Evolutionary conservation across 2,113 vertebrate genomes (phyloP).

Genomic region (Mormyrus iriodes): DNA sequence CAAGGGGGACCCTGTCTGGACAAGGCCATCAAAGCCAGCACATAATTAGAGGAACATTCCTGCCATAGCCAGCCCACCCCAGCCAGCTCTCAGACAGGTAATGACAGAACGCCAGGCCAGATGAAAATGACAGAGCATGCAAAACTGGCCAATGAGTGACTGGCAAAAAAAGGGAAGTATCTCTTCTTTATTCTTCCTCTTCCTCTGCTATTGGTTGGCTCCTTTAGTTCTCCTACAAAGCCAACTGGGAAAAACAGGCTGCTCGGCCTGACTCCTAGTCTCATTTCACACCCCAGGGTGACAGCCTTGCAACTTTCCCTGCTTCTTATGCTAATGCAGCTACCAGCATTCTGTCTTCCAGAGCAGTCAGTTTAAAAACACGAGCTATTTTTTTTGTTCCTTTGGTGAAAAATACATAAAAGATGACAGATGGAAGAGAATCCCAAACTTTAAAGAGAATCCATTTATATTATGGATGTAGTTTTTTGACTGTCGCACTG

Average conservation of each 20-base stretch:
- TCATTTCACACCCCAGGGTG: neutral
- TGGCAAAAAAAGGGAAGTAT: neutral
- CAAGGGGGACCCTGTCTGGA: neutral
- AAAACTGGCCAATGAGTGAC: neutral
- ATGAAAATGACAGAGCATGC: neutral
- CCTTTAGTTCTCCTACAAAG: neutral
- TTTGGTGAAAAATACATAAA: constrained; percentile 12
- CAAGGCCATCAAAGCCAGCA: neutral
- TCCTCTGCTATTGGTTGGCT: neutral
- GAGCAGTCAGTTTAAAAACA: neutral
- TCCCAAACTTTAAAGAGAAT: constrained; percentile 6
- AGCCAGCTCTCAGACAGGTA: constrained; percentile 11
- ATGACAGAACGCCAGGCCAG: neutral
- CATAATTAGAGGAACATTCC: neutral
- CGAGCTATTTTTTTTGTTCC: neutral
- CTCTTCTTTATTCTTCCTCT: neutral
- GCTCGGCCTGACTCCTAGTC: neutral
- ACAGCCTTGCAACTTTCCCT: neutral
- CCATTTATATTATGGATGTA: constrained; percentile 5
- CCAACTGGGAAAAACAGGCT: neutral
- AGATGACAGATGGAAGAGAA: neutral
- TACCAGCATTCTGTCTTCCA: neutral
- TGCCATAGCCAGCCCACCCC: neutral
- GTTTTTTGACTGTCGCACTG: neutral
- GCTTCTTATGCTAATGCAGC: neutral